These are phyloP conservation scores for Lepisosteus oculatus DNA, from an alignment of 2,113 vertebrate genomes.

Conservation along the genomic window DNA sequence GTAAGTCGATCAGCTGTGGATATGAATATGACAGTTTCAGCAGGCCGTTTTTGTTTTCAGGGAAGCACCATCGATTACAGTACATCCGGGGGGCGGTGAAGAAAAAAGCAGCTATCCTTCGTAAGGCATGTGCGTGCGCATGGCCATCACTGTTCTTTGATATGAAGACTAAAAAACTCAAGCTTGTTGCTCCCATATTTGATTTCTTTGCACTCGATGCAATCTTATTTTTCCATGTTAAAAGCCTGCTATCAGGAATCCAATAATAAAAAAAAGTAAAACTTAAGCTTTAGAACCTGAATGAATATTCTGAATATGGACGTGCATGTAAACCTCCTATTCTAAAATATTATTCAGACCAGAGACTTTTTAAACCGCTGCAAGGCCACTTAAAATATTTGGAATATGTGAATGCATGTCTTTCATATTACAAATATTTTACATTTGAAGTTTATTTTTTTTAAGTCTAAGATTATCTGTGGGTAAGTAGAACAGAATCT, in stretches of 20 bases:
- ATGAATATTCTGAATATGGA: conserved; percentile 28
- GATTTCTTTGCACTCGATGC: not conserved
- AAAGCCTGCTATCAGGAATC: conserved; percentile 25
- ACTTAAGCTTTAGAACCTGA: conserved; percentile 10
- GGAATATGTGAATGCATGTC: conserved; percentile 26
- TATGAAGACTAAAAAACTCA: not conserved
- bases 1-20: no score
- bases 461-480: no score
- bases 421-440: conserved; percentile 30
- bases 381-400: conserved; percentile 28
- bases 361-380: conserved; percentile 1
- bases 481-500: no score
- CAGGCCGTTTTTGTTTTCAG: conserved; percentile 61
- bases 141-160: conserved; percentile 44
- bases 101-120: conserved; percentile 70
- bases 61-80: conserved; percentile 63
- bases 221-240: conserved; percentile 7
- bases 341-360: conserved; percentile 24
- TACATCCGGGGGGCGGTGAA: conserved; percentile 66
- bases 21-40: conserved; percentile 28
- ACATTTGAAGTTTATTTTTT: not conserved
- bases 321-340: conserved; percentile 29
- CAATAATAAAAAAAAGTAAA: conserved; percentile 27
- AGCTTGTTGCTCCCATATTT: not conserved
- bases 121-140: conserved; percentile 73